A percentile compares a stretch with the other conserved stretches of the same genome.
These are phyloP conservation scores for Apeltes quadracus DNA, from an alignment of 2,113 vertebrate genomes.

Conservation along the genomic window DNA sequence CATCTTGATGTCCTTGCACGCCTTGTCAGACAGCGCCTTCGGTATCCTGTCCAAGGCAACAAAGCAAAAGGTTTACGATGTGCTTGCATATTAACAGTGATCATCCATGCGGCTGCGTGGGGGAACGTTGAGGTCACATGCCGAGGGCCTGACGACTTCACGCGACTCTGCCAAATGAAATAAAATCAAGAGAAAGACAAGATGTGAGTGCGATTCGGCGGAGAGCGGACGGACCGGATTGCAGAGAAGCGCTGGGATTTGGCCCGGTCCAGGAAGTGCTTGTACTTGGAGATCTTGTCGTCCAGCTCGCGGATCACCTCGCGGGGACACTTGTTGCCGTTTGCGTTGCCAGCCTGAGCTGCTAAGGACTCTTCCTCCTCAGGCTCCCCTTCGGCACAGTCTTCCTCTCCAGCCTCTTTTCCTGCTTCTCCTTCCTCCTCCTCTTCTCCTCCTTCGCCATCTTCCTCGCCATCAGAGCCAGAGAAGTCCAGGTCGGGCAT, in stretches of 20 bases:
- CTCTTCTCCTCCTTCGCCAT: conserved; percentile 57
- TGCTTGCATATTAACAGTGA: conserved; percentile 23
- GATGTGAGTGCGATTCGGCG: conserved; percentile 8
- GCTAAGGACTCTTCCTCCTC: conserved; percentile 5
- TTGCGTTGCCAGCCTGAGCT: conserved; percentile 30
- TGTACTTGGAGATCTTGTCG: conserved; percentile 93
- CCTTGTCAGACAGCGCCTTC: conserved; percentile 86
- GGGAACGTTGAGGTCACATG: conserved; percentile 24
- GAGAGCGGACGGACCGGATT: conserved; percentile 83
- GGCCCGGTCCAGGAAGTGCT: conserved; percentile 92
- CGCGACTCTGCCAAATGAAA: conserved; percentile 21
- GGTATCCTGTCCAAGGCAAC: conserved; percentile 85
- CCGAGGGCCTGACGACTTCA: conserved; percentile 28
- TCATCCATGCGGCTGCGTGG: conserved; percentile 10
- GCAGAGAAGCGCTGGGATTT: conserved; percentile 94
- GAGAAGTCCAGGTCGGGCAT: conserved; percentile 83
- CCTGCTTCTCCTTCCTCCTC: conserved; percentile 42
- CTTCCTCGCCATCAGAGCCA: conserved; percentile 80
- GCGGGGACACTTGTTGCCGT: conserved; percentile 66
- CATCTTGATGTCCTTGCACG: conserved; percentile 79
- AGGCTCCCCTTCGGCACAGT: conserved; percentile 21
- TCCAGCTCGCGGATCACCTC: conserved; percentile 86
- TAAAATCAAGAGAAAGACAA: conserved; percentile 16
- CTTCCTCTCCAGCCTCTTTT: conserved; percentile 54
- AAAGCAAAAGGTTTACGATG: conserved; percentile 32